Base-by-base conservation (phyloP, 1,140 invertebrate genomes). In the Panagrolaimus sp. region DNA sequence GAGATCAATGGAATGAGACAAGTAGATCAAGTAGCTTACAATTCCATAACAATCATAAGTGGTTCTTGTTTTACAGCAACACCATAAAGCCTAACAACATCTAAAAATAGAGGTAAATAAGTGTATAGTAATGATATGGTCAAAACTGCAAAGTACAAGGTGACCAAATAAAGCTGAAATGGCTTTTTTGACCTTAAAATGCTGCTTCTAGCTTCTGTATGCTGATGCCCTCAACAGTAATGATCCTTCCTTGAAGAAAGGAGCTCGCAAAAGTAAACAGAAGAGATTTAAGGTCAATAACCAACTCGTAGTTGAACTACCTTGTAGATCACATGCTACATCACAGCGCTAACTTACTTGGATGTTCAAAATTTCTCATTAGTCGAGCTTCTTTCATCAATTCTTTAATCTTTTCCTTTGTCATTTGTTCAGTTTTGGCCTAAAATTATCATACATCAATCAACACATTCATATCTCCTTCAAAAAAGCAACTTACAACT, bases 321-420 rank as follows among this genome's bases (percentile, higher is more conserved):
- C n/a, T n/a, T n/a, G n/a, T n/a, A n/a, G n/a, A n/a, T n/a, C n/a
- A n/a, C n/a, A n/a, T n/a, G n/a, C n/a, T n/a, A n/a, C n/a, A n/a
- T n/a, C n/a, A n/a, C n/a, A n/a, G n/a, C n/a, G n/a, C n/a, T n/a
- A n/a, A n/a, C n/a, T n/a, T n/a, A 31, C 75, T 74, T 2, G 64
- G 57, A 43, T 74, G 72, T 9, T 72, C 44, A 1, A 74, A 62
- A 5, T 75, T 53, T 9, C 72, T 61, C 72, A 74, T 74, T 31
- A 74, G 45, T n/a, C 72, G 61, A 13, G 72, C 72, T 57, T 74
- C 72, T 20, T 45, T 23, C 61, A 75, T 76, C 14, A 74, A 46
- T 31, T 76, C 69, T 13, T 72, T 76, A 57, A 71, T 61, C 61
- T 76, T 42, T 8, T 62, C 53, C 27, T 72, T 66, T 23, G 44